These are phyloP conservation scores for Acanthochromis polyacanthus DNA, from an alignment of 2,113 vertebrate species.

Conservation along the genomic window DNA sequence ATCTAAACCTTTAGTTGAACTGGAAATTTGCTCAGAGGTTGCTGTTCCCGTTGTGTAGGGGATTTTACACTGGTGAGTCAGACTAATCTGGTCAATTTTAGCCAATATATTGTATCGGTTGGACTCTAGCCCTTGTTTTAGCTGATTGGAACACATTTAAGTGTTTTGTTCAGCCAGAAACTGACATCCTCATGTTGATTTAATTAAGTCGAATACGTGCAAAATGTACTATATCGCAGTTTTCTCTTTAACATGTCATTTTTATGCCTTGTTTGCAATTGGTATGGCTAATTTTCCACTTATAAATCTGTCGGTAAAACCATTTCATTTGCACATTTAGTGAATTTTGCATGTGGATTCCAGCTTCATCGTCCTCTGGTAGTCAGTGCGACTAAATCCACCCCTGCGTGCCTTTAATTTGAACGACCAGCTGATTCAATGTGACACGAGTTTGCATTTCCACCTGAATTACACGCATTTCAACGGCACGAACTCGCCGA, in stretches of 20 bases:
- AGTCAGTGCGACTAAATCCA: constrained; percentile 9
- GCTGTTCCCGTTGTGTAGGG: too few species aligned
- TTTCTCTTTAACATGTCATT: too few species aligned
- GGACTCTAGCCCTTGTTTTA: too few species aligned
- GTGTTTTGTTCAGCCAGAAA: not conserved
- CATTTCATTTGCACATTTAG: not conserved
- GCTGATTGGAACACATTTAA: not conserved
- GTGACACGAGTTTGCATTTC: not conserved
- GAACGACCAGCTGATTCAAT: constrained; percentile 14
- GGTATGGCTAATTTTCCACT: not conserved
- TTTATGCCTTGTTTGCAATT: not conserved
- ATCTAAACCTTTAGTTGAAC: too few species aligned
- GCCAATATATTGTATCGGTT: too few species aligned
- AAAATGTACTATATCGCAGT: too few species aligned
- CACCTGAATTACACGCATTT: constrained; percentile 12
- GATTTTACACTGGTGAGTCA: too few species aligned
- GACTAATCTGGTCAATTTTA: too few species aligned
- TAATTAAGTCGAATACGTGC: too few species aligned
- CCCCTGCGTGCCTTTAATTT: not conserved
- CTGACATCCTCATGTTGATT: not conserved
- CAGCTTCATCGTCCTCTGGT: not conserved
- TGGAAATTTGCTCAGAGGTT: too few species aligned
- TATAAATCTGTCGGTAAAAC: too few species aligned
- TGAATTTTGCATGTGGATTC: not conserved
- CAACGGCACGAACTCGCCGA: not conserved